Conservation (phyloP, 2,797 vertebrate genomes). For the Helostoma temminkii region DNA sequence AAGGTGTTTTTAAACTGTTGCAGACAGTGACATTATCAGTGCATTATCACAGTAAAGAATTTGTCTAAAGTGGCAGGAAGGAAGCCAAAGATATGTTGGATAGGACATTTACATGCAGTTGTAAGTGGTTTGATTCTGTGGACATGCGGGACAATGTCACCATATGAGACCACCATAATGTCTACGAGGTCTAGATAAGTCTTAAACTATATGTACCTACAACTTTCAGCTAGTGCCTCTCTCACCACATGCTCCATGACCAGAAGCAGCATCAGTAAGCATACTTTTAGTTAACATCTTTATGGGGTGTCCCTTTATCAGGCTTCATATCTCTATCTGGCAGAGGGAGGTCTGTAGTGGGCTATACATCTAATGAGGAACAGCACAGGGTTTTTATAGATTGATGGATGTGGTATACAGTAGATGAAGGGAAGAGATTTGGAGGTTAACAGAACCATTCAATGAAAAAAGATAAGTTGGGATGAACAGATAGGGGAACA, state of each 20-base stretch:
- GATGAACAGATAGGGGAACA: slow-evolving; percentile 8
- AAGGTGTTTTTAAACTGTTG: slow-evolving; percentile 36
- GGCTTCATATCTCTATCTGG: slow-evolving; percentile 53
- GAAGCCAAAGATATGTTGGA: slow-evolving; percentile 19
- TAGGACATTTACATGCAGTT: background rate
- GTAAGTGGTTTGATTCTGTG: slow-evolving; percentile 2
- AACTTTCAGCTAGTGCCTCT: slow-evolving; percentile 34
- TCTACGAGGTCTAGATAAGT: slow-evolving; percentile 34
- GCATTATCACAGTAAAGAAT: slow-evolving; percentile 30
- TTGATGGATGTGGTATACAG: slow-evolving; percentile 38
- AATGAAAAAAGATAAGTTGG: slow-evolving; percentile 24
- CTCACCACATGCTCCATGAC: slow-evolving; percentile 38
- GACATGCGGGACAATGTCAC: background rate
- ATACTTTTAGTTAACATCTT: slow-evolving; percentile 65
- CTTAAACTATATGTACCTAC: slow-evolving; percentile 13
- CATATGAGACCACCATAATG: slow-evolving; percentile 24
- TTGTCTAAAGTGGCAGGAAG: slow-evolving; percentile 31
- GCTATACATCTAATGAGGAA: slow-evolving; percentile 50
- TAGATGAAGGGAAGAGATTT: slow-evolving; percentile 30
- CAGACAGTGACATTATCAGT: slow-evolving; percentile 39
- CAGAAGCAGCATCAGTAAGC: slow-evolving; percentile 36
- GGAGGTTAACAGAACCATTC: slow-evolving; percentile 29
- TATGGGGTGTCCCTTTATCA: slow-evolving; percentile 29
- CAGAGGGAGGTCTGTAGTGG: slow-evolving; percentile 13
- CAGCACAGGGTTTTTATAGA: slow-evolving; percentile 26